These are phyloP conservation scores for Gymnocephalus cernua DNA, from an alignment of 2,113 vertebrate species.

Conservation along the genomic window DNA sequence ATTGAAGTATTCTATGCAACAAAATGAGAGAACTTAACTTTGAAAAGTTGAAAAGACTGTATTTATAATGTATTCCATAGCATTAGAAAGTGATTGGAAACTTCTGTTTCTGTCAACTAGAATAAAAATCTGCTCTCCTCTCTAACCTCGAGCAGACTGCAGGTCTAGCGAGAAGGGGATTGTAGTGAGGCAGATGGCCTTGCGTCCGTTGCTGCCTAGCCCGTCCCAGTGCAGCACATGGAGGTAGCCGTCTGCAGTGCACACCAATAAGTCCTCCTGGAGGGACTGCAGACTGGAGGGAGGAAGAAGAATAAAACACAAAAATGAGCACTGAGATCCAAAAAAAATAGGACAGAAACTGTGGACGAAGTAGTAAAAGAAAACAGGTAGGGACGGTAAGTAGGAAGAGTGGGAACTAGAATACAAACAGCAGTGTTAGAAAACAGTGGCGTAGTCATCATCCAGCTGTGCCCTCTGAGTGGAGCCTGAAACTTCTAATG, in stretches of 20 bases:
- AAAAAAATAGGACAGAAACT: neutral
- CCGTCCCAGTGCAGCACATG: constrained; percentile 98
- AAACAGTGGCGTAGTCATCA: constrained; percentile 63
- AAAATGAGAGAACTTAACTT: too few species aligned
- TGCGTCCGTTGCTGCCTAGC: constrained; percentile 91
- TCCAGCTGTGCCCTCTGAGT: constrained; percentile 58
- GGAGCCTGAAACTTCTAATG: constrained; percentile 44
- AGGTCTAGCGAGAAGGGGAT: constrained; percentile 97
- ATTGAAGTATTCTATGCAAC: too few species aligned
- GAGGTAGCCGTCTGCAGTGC: constrained; percentile 94
- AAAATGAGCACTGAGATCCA: neutral
- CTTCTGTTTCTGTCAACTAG: neutral
- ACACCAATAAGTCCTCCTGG: constrained; percentile 93
- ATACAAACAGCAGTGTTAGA: constrained; percentile 44
- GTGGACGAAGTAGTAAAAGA: neutral
- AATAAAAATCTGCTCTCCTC: neutral
- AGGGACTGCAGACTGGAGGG: constrained; percentile 91
- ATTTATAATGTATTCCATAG: neutral
- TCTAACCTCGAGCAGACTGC: constrained; percentile 94
- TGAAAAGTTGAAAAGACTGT: neutral
- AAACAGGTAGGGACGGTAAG: neutral
- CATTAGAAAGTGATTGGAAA: neutral
- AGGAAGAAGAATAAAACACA: neutral
- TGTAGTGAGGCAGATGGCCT: constrained; percentile 93
- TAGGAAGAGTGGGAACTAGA: constrained; percentile 16